Evolutionary conservation across 2,113 vertebrate genomes (phyloP), one percentile per base, ranked within the genome.

Genomic region (Pelusios castaneus): DNA sequence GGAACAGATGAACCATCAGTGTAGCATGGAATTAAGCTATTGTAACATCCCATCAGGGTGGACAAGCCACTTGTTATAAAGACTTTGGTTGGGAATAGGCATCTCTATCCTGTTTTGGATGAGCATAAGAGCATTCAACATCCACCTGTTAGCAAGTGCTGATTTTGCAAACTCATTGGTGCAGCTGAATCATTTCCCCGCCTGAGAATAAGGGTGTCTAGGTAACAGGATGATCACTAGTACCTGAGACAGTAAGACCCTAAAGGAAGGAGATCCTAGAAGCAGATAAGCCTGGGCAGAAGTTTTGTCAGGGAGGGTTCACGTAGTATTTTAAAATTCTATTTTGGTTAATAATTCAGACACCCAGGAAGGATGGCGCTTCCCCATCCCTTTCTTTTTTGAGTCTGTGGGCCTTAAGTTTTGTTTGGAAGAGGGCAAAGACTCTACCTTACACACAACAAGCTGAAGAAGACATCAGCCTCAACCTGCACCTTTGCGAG

Each of bases 1-100:
- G 56, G 93, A 87, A 91, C 63, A 91, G 93, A 92, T 92, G 93
- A 95, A 92, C 82, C 82, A 85, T 80, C n/a, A 41, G 75, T 95
- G 91, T 91, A 90, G 84, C 95, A 91, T 89, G 95, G 84, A 82
- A 85, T 34, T 6, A 82, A 85, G 84, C 56, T 91, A 70, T 70
- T 5, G n/a, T 70, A 70, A 70, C 63, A 22, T 9, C n/a, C 19
- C 80, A 93, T 85, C 25, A 92, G 90, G 84, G 93, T 95, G 84
- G 93, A 88, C 73, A 94, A 75, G 52, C 78, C 84, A 38, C 84
- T 89, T 38, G 63, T 70, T 21, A 43, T 81, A 12, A 24, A 73
- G 84, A 83, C 91, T 94, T 92, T 34, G 0, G 9, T 79, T 49
- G 5, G 10, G 4, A 70, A 70, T 22, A 34, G 70, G 41, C 19